Conservation (phyloP, 1,140 invertebrate genomes). For the Antheraea pernyi region DNA sequence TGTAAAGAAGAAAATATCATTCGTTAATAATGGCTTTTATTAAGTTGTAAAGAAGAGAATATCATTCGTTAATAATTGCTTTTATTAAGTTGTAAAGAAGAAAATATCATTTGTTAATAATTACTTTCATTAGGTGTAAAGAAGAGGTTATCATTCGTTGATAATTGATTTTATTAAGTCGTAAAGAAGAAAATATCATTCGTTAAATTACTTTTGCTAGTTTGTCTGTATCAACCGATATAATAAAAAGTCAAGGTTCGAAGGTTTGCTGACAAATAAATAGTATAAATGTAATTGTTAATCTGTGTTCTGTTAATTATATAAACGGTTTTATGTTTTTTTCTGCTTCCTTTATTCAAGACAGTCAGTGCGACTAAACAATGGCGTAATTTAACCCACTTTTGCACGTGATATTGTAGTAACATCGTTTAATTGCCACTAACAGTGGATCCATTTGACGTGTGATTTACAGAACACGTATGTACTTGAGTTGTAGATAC, state of each 20-base stretch:
- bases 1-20: too few species aligned
- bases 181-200: too few species aligned
- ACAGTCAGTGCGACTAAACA: conserved; percentile 16
- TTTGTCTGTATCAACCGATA: too few species aligned
- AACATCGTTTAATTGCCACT: conserved; percentile 33
- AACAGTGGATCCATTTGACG: conserved; percentile 32
- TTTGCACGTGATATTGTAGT: conserved; percentile 27
- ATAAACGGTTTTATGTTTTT: conserved; percentile 5
- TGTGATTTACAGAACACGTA: conserved; percentile 2
- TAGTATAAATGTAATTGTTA: not conserved
- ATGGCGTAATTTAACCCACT: conserved; percentile 26
- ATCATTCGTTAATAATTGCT: too few species aligned
- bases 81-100: too few species aligned
- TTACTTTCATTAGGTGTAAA: too few species aligned
- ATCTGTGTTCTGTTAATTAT: not conserved
- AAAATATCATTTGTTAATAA: too few species aligned
- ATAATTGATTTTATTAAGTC: too few species aligned
- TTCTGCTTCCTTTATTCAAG: conserved; percentile 11
- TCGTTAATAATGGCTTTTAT: too few species aligned
- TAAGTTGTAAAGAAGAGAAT: too few species aligned
- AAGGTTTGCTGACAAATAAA: not conserved
- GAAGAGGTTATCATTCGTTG: too few species aligned
- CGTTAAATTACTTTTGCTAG: too few species aligned
- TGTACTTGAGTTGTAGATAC: not conserved
- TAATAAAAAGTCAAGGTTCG: not conserved